These are phyloP conservation scores for Acomys russatus DNA, from an alignment of 2,797 vertebrate species.

Conservation along the genomic window DNA sequence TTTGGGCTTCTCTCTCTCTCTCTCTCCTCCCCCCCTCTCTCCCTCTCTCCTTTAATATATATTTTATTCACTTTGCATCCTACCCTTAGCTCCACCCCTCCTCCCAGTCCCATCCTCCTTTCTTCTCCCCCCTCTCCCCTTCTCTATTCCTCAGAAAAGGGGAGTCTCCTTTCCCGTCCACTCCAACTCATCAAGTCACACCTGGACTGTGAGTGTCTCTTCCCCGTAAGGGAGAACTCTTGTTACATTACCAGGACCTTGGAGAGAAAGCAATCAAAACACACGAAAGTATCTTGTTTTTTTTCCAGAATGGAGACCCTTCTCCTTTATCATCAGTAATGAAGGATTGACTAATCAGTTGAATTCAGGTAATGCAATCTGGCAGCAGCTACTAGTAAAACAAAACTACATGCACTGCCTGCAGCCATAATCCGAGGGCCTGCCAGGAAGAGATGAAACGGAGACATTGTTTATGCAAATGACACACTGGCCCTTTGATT, in stretches of 20 bases:
- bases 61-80: no score
- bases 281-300: not conserved
- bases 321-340: not conserved
- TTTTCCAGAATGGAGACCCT: not conserved
- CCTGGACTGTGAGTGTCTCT: no score
- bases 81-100: no score
- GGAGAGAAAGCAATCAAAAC: not conserved
- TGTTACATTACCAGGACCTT: not conserved
- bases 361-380: not conserved
- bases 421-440: not conserved
- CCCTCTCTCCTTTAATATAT: no score
- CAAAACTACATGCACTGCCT: not conserved
- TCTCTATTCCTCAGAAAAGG: no score
- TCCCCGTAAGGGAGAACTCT: not conserved
- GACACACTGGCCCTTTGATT: not conserved
- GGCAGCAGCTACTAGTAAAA: not conserved
- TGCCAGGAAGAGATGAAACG: not conserved
- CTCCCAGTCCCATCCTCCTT: no score
- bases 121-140: no score
- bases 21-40: no score
- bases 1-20: no score
- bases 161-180: no score
- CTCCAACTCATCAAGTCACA: no score
- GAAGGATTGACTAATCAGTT: not conserved
- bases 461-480: not conserved